These are phyloP conservation scores for Cyphomyrus discorhynchus DNA, from an alignment of 2,113 vertebrate genomes.

Conservation along the genomic window DNA sequence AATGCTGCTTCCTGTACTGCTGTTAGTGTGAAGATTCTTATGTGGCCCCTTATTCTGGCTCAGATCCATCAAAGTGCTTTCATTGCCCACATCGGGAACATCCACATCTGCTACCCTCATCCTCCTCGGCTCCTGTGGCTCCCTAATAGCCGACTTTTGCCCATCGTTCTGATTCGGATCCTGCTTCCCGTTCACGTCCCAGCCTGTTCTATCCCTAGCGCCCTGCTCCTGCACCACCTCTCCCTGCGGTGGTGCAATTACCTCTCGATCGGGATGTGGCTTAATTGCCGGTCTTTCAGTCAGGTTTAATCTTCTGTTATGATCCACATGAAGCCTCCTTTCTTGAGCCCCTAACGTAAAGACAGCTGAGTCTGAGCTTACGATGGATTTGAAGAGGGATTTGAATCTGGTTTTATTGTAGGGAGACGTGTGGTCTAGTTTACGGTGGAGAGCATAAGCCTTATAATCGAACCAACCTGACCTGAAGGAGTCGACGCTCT, in stretches of 20 bases:
- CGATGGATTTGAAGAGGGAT: conserved; percentile 40
- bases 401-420: conserved; percentile 57
- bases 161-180: conserved; percentile 63
- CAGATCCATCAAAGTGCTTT: conserved; percentile 44
- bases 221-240: conserved; percentile 16
- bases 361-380: conserved; percentile 40
- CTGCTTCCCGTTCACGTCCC: conserved; percentile 61
- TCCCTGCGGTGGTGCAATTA: conserved; percentile 66
- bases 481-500: conserved; percentile 38
- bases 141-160: conserved; percentile 40
- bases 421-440: conserved; percentile 40
- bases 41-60: conserved; percentile 45
- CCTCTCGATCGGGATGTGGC: conserved; percentile 58
- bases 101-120: conserved; percentile 47
- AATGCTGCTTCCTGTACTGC: conserved; percentile 26
- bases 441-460: conserved; percentile 42
- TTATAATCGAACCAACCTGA: conserved; percentile 42
- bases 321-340: conserved; percentile 42
- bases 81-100: conserved; percentile 51
- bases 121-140: conserved; percentile 49
- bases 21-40: conserved; percentile 27
- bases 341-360: conserved; percentile 46
- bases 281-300: conserved; percentile 58
- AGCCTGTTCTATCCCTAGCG: conserved; percentile 48
- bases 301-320: conserved; percentile 54